Conservation (phyloP, 2,888 invertebrate species). For the Sepiola atlantica region DNA sequence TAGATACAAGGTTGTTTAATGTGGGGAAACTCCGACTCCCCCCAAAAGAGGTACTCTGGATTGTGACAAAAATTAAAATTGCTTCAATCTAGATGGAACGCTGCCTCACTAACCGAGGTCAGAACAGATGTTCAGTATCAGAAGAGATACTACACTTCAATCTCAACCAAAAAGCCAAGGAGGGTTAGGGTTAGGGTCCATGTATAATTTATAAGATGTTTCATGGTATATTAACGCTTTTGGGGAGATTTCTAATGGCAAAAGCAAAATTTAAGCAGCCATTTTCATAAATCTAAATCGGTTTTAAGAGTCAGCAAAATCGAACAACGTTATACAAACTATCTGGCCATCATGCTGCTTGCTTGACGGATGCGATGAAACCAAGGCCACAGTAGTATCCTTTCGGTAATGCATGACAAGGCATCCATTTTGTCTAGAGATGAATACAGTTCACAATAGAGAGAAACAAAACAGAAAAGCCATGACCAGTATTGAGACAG, state of each 20-base stretch:
- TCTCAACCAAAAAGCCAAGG: too few species aligned
- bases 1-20: too few species aligned
- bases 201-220: too few species aligned
- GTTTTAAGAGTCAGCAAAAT: background rate
- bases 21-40: too few species aligned
- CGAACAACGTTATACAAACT: background rate
- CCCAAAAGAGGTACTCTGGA: too few species aligned
- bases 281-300: background rate
- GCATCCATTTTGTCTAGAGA: background rate
- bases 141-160: too few species aligned
- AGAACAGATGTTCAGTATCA: too few species aligned
- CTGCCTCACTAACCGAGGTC: too few species aligned
- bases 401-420: background rate
- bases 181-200: too few species aligned
- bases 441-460: background rate
- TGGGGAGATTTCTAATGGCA: background rate
- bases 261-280: background rate
- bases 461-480: background rate
- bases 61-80: too few species aligned
- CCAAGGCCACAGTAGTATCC: background rate
- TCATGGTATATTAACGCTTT: too few species aligned
- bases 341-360: background rate
- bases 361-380: background rate
- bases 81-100: too few species aligned
- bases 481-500: background rate